Conservation (phyloP, 1,140 invertebrate genomes). For the Melipona quadrifasciata region DNA sequence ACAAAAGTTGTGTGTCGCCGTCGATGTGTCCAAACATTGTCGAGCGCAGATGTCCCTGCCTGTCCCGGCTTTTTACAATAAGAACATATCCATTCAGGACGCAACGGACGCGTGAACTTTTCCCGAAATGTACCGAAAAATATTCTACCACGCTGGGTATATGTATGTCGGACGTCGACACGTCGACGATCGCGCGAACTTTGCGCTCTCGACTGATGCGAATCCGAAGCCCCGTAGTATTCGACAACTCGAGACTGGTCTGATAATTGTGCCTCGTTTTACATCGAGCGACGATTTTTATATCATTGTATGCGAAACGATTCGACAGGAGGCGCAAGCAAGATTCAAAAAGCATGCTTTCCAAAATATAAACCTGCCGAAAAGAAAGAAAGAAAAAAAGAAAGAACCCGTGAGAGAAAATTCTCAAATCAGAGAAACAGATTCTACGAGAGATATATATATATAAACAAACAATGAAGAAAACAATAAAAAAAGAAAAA, state of each 20-base stretch:
- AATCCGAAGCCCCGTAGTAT: neutral
- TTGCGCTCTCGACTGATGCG: neutral
- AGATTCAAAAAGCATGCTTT: neutral
- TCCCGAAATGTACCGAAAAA: conserved; percentile 52
- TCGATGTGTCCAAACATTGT: conserved; percentile 79
- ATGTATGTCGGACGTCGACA: neutral
- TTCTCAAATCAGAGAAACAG: neutral
- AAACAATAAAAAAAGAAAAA: neutral
- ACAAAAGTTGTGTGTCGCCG: conserved; percentile 77
- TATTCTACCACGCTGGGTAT: conserved; percentile 25
- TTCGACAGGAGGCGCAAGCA: neutral
- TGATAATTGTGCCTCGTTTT: neutral
- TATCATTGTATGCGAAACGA: neutral
- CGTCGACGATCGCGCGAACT: neutral
- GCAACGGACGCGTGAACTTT: conserved; percentile 59
- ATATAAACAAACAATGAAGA: neutral
- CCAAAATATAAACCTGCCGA: neutral
- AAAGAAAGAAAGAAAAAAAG: too few relatives aligned
- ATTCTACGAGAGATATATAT: neutral
- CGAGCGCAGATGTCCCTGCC: conserved; percentile 76
- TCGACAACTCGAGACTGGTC: neutral
- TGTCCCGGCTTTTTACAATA: conserved; percentile 61
- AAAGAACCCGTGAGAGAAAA: conserved; percentile 22
- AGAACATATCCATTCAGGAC: conserved; percentile 47
- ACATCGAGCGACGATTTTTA: neutral